phyloP scores from a whole-genome alignment of 2,797 vertebrate genomes.

The Clarias fuscus region DNA sequence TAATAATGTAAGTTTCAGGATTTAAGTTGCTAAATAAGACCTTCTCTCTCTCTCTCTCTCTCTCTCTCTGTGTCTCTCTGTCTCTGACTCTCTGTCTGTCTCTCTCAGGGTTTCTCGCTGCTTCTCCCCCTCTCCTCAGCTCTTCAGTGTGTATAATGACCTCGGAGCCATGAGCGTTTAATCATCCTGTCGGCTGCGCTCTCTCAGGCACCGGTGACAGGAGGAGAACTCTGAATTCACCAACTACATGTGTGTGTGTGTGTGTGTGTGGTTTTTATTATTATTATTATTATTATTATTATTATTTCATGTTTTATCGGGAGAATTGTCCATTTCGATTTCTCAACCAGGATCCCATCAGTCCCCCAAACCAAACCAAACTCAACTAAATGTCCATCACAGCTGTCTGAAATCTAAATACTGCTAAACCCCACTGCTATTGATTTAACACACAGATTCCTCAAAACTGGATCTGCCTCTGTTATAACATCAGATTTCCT shows the following conservation, averaged over 20 bases:
- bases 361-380: neutral
- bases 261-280: too few relatives aligned
- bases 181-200: neutral
- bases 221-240: neutral
- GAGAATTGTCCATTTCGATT: neutral
- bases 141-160: constrained; percentile 20
- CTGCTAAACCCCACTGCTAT: neutral
- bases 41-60: neutral
- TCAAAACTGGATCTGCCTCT: neutral
- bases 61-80: too few relatives aligned
- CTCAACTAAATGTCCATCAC: neutral
- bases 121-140: neutral
- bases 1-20: neutral
- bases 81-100: neutral
- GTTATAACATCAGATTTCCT: neutral
- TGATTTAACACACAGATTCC: neutral
- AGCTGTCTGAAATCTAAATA: neutral
- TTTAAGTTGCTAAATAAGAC: neutral
- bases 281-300: neutral
- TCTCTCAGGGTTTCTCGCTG: neutral
- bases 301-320: neutral
- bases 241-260: too few relatives aligned
- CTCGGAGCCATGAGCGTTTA: neutral
- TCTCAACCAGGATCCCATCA: neutral
- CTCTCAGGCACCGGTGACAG: constrained; percentile 8